Evolutionary conservation across 2,888 invertebrate genomes (phyloP), one percentile per base, ranked within the genome.

Genomic region (Folsomia candida): DNA sequence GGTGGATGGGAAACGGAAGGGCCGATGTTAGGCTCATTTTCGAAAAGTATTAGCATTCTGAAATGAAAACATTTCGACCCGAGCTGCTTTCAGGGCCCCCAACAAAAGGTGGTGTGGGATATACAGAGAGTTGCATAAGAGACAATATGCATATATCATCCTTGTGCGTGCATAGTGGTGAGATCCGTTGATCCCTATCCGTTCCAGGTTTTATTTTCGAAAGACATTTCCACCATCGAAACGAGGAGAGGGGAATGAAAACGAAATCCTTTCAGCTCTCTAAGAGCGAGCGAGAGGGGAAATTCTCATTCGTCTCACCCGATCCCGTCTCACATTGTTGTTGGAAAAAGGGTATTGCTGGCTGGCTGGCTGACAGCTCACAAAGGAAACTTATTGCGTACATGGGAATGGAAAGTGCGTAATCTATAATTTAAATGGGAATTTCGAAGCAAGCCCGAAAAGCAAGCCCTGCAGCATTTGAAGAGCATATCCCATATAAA

Each of bases 1-100:
- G n/a, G n/a, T n/a, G n/a, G n/a, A n/a, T n/a, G n/a, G n/a, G n/a
- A n/a, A n/a, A n/a, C n/a, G n/a, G n/a, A n/a, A n/a, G n/a, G n/a
- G n/a, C n/a, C n/a, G n/a, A n/a, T n/a, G 71, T 68, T 73, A 73
- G 70, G 62, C 67, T 72, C 70, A 69, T 73, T 72, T 74, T 72
- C 72, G 70, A 74, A 74, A 74, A 72, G 72, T 72, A 74, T 74
- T 74, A 74, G 74, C 74, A 74, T 72, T 74, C 71, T 70, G 74
- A 74, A 74, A 74, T 71, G 54, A 69, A 71, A 59, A 59, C 68
- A 51, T 67, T 69, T 70, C 61, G 66, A 37, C 47, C 37, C 24
- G 26, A 65, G 62, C 63, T 66, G 69, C 54, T 71, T 61, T 54
- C 20, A 59, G 29, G 26, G 26, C 26, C 26, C 59, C 22, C 14